Base-by-base conservation (phyloP, 2,888 invertebrate species). In the Crepidodera aurea region DNA sequence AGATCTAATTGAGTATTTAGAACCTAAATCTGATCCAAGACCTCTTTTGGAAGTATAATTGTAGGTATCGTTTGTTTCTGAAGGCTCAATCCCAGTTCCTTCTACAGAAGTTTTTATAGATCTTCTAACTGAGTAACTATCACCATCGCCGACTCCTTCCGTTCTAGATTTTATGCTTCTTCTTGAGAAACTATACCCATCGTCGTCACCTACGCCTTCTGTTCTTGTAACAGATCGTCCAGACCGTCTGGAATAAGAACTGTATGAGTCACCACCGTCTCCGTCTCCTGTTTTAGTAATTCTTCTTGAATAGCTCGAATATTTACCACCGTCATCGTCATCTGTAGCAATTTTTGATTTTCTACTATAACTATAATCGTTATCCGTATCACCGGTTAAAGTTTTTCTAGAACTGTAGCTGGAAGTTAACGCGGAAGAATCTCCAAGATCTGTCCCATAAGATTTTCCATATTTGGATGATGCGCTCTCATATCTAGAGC, bases 71-170 rank as follows among this genome's bases (percentile, higher is more conserved):
- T 56, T 66, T n/a, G 62, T 67, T 25, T 73, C 71, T 0, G 60
- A 57, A 2, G 70, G 71, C 51, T 75, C 78, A 12, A 73, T 62
- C 13, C 70, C 70, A 10, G 69, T 68, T 16, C 74, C 74, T 66
- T 77, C 77, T 1, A 71, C 59, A 6, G 73, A 74, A 12, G 73
- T 67, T 64, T 66, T 72, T 7, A 74, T 62, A 0, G 75, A 72
- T 65, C 71, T 75, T 64, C 73, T 71, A n/a, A 76, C 64, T 0
- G 70, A 68, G 51, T 75, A 72, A n/a, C 71, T 69, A 51, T 78
- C 76, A 27, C 74, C 75, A 57, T 77, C 77, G 16, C 76, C 77
- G 18, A 73, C 65, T 8, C 71, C 71, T 65, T 76, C 76, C 7
- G 72, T 58, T n/a, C 71, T 62, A 1, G 72, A 65, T 25, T 69